Evolutionary conservation across 2,113 vertebrate species (phyloP), one percentile per base, ranked within the genome.

Genomic region (Apeltes quadracus): DNA sequence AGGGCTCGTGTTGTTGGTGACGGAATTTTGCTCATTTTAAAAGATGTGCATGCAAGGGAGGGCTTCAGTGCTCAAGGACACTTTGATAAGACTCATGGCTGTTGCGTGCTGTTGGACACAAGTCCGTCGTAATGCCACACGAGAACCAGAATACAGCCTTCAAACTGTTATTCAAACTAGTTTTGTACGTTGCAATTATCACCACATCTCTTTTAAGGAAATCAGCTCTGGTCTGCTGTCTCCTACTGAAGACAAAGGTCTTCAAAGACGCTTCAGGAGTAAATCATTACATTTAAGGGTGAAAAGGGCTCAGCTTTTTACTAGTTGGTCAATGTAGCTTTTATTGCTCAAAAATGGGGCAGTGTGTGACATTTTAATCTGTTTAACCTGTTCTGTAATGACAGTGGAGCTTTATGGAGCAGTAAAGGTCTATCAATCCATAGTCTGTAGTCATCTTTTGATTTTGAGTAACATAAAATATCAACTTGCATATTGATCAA

Each of bases 31-130:
- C 20, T 27, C 1, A 25, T 56, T 43, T 25, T 8, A 44, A 18
- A 5, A 51, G 3, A 34, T 16, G 29, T 27, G 16, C 32, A 5
- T 22, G 8, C 6, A 10, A 13, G 15, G n/a, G 13, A 0, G 1
- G 20, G 14, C 12, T 14, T 43, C 0, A 4, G 8, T 14, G 36
- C 44, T 57, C 43, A 27, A 12, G 36, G 53, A 44, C 11, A n/a
- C 15, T 27, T 56, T 25, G n/a, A 48, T 27, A 12, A 13, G 44
- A 8, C 0, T 32, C 0, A 0, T 1, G 10, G 25, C 29, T 22
- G 34, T 12, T 74, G 5, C 14, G 50, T 11, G 18, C 7, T 18
- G 6, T 14, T 22, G 12, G 32, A 56, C 58, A 61, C 59, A 25
- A 23, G 8, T 1, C 32, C 7, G 32, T 34, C 1, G 32, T 34